Conservation (phyloP, 2,888 invertebrate genomes). For the Sinhomidia bicolor region DNA sequence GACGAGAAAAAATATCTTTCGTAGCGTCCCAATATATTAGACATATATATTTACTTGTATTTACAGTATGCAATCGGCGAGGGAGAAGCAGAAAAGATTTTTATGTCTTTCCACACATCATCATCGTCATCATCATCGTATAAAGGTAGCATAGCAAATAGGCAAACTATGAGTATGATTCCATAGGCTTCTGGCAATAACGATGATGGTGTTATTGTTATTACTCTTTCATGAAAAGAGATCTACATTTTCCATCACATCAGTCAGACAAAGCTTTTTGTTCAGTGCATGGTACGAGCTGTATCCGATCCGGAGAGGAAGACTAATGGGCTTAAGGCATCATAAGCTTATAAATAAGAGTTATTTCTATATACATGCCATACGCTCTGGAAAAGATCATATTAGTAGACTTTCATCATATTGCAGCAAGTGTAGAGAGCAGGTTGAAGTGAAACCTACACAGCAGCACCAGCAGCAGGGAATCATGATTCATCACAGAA, state of each 20-base stretch:
- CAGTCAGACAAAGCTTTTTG: conserved; percentile 42
- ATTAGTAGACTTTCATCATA: conserved; percentile 35
- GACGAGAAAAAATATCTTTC: background rate
- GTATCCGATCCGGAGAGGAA: conserved; percentile 46
- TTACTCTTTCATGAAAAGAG: conserved; percentile 44
- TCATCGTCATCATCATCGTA: too few relatives aligned
- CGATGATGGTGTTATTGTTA: conserved; percentile 20
- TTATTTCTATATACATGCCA: background rate
- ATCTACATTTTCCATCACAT: conserved; percentile 63
- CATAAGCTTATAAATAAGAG: conserved; percentile 54
- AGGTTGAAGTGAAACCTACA: conserved; percentile 48
- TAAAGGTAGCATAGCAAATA: background rate
- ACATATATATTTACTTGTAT: too few relatives aligned
- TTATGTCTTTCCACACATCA: background rate
- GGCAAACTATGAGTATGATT: background rate
- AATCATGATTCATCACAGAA: conserved; percentile 55
- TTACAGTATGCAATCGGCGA: background rate
- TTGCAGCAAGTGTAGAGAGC: conserved; percentile 49
- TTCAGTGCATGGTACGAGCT: conserved; percentile 66
- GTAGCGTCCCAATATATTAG: background rate
- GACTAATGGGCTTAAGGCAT: conserved; percentile 61
- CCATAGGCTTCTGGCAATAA: conserved; percentile 26
- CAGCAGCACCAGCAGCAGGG: conserved; percentile 46
- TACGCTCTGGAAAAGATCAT: too few relatives aligned
- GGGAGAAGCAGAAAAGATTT: conserved; percentile 12